phyloP scores from a whole-genome alignment of 1,140 invertebrate species.

The Battus philenor region DNA sequence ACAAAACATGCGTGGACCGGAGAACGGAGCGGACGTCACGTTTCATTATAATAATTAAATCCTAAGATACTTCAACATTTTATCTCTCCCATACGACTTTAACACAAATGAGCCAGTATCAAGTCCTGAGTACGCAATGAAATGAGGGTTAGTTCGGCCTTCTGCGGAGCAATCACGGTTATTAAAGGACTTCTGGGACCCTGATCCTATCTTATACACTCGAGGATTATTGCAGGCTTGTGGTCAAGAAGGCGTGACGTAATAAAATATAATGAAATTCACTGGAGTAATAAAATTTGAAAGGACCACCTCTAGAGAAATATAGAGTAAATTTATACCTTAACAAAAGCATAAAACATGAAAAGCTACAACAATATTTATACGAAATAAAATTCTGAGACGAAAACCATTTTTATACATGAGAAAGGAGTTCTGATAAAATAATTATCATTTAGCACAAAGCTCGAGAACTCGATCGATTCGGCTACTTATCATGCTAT shows the following conservation, averaged over 20 bases:
- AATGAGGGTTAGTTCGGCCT: conserved; percentile 16
- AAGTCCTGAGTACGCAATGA: conserved; percentile 19
- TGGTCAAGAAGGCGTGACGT: conserved; percentile 17
- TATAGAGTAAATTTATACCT: too few species aligned
- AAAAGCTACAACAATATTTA: too few species aligned
- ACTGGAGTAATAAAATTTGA: conserved; percentile 4
- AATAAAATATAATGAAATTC: conserved; percentile 20
- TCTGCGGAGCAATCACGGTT: conserved; percentile 23
- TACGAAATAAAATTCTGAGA: too few species aligned
- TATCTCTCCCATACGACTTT: conserved; percentile 1
- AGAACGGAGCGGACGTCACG: neutral
- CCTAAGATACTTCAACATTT: neutral
- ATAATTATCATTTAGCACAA: too few species aligned
- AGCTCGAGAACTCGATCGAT: too few species aligned
- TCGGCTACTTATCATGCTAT: too few species aligned
- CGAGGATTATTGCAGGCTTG: conserved; percentile 24
- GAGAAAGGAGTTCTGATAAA: too few species aligned
- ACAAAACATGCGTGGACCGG: too few species aligned
- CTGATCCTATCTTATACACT: conserved; percentile 23
- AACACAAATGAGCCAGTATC: conserved; percentile 10
- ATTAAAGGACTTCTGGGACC: conserved; percentile 26
- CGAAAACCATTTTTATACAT: too few species aligned
- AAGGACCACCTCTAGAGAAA: neutral
- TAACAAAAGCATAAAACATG: too few species aligned
- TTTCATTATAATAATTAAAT: conserved; percentile 4